Conservation (phyloP, 2,797 vertebrate species). For the Phrynocephalus vlangalii region DNA sequence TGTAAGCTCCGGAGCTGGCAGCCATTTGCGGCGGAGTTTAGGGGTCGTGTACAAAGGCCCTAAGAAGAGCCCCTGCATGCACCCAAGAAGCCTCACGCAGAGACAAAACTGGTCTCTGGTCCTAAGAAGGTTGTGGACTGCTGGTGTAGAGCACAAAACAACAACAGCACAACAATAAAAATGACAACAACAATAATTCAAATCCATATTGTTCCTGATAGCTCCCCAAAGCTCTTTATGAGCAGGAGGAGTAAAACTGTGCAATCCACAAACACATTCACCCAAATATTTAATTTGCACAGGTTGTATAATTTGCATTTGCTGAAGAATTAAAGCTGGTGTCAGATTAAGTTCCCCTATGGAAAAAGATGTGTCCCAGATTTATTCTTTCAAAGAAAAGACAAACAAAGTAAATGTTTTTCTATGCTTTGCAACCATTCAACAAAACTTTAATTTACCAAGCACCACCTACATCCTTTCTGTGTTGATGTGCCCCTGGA, state of each 20-base stretch:
- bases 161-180: too few relatives aligned
- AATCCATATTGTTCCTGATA: too few relatives aligned
- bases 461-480: neutral
- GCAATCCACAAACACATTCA: neutral
- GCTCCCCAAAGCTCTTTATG: neutral
- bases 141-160: too few relatives aligned
- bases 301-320: neutral
- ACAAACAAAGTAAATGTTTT: neutral
- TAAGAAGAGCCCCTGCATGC: too few relatives aligned
- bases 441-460: slow-evolving; percentile 19
- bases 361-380: neutral
- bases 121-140: too few relatives aligned
- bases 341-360: neutral
- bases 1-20: too few relatives aligned
- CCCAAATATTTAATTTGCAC: neutral
- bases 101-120: too few relatives aligned
- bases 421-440: neutral
- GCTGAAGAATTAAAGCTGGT: neutral
- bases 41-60: too few relatives aligned
- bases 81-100: too few relatives aligned
- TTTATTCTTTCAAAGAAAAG: neutral
- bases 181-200: too few relatives aligned
- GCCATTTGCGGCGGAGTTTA: too few relatives aligned
- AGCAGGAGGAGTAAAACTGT: neutral
- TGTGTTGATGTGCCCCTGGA: slow-evolving; percentile 8